Evolutionary conservation across 1,140 invertebrate species (phyloP).

Genomic region (Cataglyphis hispanica): DNA sequence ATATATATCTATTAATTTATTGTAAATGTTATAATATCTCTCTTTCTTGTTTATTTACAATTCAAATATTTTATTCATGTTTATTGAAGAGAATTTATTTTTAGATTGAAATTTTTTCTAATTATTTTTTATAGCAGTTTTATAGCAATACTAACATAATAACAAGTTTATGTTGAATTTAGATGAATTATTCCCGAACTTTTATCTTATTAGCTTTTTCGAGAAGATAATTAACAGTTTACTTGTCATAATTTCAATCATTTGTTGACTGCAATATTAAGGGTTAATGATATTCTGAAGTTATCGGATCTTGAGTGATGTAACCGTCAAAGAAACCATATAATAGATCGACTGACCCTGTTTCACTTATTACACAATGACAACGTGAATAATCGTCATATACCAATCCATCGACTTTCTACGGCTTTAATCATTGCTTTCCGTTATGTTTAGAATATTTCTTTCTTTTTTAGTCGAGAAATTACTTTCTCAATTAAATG

Average conservation of each 20-base stretch:
- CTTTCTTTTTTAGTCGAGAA: neutral
- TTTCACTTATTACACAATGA: conserved; percentile 74
- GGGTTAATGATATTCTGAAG: conserved; percentile 1
- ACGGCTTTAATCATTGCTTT: conserved; percentile 78
- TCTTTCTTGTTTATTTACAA: neutral
- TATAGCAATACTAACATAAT: neutral
- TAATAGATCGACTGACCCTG: conserved; percentile 77
- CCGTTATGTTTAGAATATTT: neutral
- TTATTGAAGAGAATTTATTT: neutral
- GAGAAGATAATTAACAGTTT: neutral
- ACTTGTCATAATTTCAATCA: neutral
- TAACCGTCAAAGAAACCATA: conserved; percentile 75
- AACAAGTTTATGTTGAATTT: conserved; percentile 3
- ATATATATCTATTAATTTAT: too few species aligned
- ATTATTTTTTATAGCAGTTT: neutral
- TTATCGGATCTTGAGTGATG: conserved; percentile 57
- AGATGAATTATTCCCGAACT: neutral
- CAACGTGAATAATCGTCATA: conserved; percentile 73
- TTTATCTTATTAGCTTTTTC: neutral
- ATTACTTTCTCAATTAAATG: neutral
- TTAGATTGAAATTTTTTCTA: neutral
- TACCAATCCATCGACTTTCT: conserved; percentile 72
- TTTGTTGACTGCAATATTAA: neutral
- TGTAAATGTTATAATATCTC: neutral
- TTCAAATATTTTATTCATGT: neutral